Conservation (phyloP, 2,888 invertebrate species). For the Diarsia rubi region DNA sequence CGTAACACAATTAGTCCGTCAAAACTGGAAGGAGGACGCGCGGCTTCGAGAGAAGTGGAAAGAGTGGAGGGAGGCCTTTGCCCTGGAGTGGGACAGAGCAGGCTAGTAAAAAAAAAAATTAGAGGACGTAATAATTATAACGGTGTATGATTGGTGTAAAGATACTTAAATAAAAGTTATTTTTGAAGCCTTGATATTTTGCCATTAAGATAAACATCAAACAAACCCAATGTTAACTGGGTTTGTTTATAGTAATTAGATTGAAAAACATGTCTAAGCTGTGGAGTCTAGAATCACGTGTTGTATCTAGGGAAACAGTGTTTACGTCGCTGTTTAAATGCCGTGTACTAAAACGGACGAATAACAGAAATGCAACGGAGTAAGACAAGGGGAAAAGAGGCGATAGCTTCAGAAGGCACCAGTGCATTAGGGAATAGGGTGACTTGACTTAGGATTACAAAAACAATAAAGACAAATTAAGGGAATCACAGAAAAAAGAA, state of each 20-base stretch:
- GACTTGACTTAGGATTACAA: neutral
- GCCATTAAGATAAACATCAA: neutral
- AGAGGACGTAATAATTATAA: conserved; percentile 6
- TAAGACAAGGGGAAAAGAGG: neutral
- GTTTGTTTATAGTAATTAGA: neutral
- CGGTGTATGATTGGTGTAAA: neutral
- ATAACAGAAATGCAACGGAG: neutral
- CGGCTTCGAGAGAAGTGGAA: too few relatives aligned
- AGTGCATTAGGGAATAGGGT: neutral
- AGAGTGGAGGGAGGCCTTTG: too few relatives aligned
- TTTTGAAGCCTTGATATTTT: neutral
- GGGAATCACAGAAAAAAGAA: neutral
- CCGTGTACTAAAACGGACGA: neutral
- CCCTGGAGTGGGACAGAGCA: too few relatives aligned
- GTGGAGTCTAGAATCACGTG: neutral
- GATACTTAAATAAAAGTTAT: neutral
- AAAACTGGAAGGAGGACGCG: too few relatives aligned
- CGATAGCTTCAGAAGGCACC: conserved; percentile 16
- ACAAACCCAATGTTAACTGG: neutral
- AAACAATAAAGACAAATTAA: neutral
- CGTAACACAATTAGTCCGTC: conserved; percentile 23
- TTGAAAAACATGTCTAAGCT: neutral
- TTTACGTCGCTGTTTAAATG: neutral
- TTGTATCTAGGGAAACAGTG: neutral
- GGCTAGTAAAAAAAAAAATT: too few relatives aligned